A percentile compares a stretch with the other conserved stretches of the same genome.
Evolutionary conservation across 2,888 invertebrate species (phyloP).

Genomic region (Zygaena filipendulae): DNA sequence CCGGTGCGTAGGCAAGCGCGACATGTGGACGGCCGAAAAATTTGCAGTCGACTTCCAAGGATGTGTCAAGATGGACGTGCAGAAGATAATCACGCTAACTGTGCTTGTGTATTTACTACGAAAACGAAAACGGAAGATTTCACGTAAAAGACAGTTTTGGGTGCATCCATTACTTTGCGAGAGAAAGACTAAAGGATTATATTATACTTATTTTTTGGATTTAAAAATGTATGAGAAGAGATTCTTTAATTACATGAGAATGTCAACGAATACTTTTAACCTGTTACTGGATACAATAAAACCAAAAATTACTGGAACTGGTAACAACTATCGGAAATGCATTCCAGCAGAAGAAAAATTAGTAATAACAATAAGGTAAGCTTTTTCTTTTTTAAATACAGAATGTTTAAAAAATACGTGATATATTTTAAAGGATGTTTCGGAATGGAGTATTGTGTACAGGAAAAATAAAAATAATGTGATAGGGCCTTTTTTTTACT

Average conservation of each 20-base stretch:
- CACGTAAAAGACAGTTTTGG: conserved; percentile 15
- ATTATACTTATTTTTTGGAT: conserved; percentile 12
- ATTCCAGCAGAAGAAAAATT: conserved; percentile 12
- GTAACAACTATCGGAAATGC: conserved; percentile 13
- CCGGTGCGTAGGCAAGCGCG: conserved; percentile 9
- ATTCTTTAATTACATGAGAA: no score
- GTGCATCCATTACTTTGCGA: conserved; percentile 14
- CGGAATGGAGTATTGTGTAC: conserved; percentile 10
- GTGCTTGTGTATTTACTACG: conserved; percentile 17
- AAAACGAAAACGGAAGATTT: conserved; percentile 17
- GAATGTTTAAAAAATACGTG: conserved; percentile 11
- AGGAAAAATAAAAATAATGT: conserved; percentile 13
- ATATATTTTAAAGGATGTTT: conserved; percentile 10
- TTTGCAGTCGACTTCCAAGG: conserved; percentile 16
- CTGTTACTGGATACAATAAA: conserved; percentile 13
- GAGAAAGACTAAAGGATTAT: conserved; percentile 14
- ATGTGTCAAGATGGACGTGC: conserved; percentile 14
- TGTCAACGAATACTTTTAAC: no score
- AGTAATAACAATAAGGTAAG: conserved; percentile 12
- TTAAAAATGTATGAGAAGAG: conserved; percentile 11
- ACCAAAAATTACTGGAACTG: conserved; percentile 14
- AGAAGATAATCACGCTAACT: conserved; percentile 15
- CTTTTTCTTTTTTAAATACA: conserved; percentile 10
- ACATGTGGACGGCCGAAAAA: conserved; percentile 8
- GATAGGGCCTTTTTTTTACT: conserved; percentile 12